These are phyloP conservation scores for Ips typographus DNA, from an alignment of 1,140 invertebrate genomes.

Conservation along the genomic window DNA sequence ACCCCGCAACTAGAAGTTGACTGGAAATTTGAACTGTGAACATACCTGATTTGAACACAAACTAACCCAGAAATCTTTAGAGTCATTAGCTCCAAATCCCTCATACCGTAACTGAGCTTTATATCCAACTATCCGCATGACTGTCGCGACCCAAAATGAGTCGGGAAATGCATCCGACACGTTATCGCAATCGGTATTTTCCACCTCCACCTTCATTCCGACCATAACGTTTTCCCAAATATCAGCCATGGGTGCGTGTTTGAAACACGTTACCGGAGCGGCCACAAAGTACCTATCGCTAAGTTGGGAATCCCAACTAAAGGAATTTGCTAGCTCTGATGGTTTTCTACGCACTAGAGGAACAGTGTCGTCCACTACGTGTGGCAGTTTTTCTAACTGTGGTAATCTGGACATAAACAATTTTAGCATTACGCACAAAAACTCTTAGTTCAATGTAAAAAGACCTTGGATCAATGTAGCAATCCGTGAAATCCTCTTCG, in stretches of 20 bases:
- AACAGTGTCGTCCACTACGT: constrained; percentile 53
- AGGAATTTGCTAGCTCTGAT: constrained; percentile 68
- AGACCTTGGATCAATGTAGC: constrained; percentile 50
- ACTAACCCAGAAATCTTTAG: constrained; percentile 95
- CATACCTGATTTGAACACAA: constrained; percentile 77
- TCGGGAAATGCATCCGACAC: constrained; percentile 74
- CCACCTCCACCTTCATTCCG: constrained; percentile 93
- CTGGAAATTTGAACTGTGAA: background rate
- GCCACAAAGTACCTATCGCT: constrained; percentile 75
- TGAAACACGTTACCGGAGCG: constrained; percentile 87
- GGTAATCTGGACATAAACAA: constrained; percentile 14
- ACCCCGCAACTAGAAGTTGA: background rate
- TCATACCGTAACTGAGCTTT: constrained; percentile 92
- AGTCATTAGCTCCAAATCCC: constrained; percentile 84
- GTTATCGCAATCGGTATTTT: constrained; percentile 86
- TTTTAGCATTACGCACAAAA: background rate
- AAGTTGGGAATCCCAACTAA: constrained; percentile 81
- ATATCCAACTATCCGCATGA: constrained; percentile 88
- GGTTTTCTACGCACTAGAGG: constrained; percentile 56
- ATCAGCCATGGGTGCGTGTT: constrained; percentile 87
- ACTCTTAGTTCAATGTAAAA: too few relatives aligned
- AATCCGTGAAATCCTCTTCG: constrained; percentile 49
- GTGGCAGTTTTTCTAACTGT: constrained; percentile 39
- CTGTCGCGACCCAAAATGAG: constrained; percentile 94
- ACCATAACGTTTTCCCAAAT: constrained; percentile 92